Conservation (phyloP, 1,140 invertebrate species). For the Mizuhopecten yessoensis region DNA sequence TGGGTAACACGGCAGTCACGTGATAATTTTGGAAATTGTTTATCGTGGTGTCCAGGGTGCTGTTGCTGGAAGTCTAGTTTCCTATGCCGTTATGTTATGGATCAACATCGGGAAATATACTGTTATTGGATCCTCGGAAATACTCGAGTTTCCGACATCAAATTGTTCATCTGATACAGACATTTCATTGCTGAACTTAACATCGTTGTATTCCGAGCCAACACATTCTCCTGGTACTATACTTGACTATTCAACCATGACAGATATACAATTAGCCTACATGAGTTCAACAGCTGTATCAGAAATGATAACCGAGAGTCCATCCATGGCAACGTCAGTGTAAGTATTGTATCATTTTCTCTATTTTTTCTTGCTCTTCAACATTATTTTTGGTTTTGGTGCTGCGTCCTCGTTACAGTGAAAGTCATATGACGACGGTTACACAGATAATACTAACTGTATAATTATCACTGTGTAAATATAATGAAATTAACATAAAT, state of each 20-base stretch:
- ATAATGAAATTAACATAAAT: too few relatives aligned
- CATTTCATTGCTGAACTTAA: background rate
- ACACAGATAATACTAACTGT: too few relatives aligned
- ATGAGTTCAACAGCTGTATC: background rate
- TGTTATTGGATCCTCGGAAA: conserved; percentile 46
- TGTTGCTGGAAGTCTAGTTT: conserved; percentile 46
- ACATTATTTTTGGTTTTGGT: too few relatives aligned
- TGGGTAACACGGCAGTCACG: background rate
- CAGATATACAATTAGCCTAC: background rate
- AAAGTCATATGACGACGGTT: too few relatives aligned
- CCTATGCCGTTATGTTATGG: conserved; percentile 57
- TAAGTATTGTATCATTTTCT: background rate
- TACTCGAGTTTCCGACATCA: background rate
- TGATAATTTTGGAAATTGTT: too few relatives aligned
- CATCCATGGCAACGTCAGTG: background rate
- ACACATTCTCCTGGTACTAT: background rate
- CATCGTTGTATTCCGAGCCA: background rate
- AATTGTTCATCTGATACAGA: conserved; percentile 40
- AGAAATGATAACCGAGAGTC: background rate
- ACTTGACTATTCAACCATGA: background rate
- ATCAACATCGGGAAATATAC: conserved; percentile 57
- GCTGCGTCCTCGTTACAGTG: too few relatives aligned
- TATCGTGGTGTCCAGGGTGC: conserved; percentile 50
- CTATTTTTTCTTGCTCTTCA: too few relatives aligned
- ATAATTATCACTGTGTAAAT: too few relatives aligned